A percentile compares a stretch with the other conserved stretches of the same genome.
phyloP scores from a whole-genome alignment of 2,797 vertebrate species.

The Graptemys geographica region DNA sequence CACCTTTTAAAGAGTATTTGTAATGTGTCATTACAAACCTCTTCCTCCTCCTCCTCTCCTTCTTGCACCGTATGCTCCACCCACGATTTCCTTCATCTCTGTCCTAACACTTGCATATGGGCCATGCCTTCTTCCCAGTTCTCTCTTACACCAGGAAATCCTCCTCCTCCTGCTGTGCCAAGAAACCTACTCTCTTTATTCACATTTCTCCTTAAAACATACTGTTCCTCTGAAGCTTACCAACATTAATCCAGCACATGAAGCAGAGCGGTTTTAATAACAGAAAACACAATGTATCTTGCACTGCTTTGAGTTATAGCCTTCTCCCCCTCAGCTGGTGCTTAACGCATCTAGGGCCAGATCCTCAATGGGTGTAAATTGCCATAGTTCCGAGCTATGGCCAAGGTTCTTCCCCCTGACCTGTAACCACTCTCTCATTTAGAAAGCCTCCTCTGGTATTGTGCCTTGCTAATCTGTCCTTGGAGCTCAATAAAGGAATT shows the following conservation, averaged over 20 bases:
- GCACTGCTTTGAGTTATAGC: neutral
- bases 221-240: neutral
- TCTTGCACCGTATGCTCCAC: neutral
- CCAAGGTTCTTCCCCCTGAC: neutral
- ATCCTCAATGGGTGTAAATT: neutral
- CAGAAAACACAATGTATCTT: neutral
- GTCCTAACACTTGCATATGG: neutral
- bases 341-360: neutral
- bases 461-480: neutral
- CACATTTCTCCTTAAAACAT: neutral
- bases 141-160: neutral
- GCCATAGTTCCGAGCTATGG: neutral
- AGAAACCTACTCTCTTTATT: neutral
- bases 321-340: neutral
- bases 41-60: neutral
- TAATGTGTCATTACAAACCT: neutral
- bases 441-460: neutral
- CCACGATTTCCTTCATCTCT: neutral
- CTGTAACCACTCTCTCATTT: neutral
- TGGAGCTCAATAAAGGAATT: constrained; percentile 41
- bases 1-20: fast-evolving
- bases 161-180: fast-evolving
- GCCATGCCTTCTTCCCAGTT: neutral
- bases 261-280: neutral
- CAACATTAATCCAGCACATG: neutral